Percentiles rank a stretch among this genome's conserved stretches.
Conservation (phyloP, 2,888 invertebrate species). For the Choristoneura rosaceana region DNA sequence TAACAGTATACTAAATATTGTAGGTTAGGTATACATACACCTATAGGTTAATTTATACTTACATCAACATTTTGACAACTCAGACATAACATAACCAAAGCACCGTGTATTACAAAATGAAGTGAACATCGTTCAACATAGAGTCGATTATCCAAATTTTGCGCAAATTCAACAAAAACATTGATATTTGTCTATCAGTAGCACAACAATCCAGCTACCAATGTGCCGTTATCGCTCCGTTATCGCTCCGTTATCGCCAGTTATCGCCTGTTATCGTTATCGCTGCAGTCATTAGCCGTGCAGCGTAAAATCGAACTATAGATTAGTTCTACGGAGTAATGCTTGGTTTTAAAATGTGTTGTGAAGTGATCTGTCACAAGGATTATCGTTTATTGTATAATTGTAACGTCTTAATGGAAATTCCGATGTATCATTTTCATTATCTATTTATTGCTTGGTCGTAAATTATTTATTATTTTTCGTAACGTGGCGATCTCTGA, state of each 20-base stretch:
- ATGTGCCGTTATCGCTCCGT: slow-evolving; percentile 47
- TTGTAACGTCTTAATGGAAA: not conserved
- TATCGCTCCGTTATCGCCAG: slow-evolving; percentile 43
- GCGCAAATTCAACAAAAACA: slow-evolving; percentile 11
- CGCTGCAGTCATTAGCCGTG: slow-evolving; percentile 60
- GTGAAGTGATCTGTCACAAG: slow-evolving; percentile 13
- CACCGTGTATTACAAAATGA: not conserved
- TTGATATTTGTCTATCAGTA: slow-evolving; percentile 38
- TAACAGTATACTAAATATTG: too few relatives aligned
- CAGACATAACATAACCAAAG: not conserved
- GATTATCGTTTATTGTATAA: not conserved
- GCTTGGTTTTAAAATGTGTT: slow-evolving; percentile 27
- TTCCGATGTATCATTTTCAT: not conserved
- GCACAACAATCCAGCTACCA: slow-evolving; percentile 47
- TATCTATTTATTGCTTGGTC: not conserved
- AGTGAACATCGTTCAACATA: not conserved
- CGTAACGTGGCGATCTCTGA: too few relatives aligned
- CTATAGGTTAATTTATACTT: not conserved
- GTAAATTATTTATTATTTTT: not conserved
- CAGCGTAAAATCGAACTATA: slow-evolving; percentile 59
- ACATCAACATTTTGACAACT: not conserved
- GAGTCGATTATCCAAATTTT: slow-evolving; percentile 9
- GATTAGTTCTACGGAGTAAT: slow-evolving; percentile 47
- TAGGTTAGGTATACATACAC: not conserved
- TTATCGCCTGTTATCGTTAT: slow-evolving; percentile 58